These are phyloP conservation scores for Archips xylosteana DNA, from an alignment of 2,888 invertebrate genomes.

Conservation along the genomic window DNA sequence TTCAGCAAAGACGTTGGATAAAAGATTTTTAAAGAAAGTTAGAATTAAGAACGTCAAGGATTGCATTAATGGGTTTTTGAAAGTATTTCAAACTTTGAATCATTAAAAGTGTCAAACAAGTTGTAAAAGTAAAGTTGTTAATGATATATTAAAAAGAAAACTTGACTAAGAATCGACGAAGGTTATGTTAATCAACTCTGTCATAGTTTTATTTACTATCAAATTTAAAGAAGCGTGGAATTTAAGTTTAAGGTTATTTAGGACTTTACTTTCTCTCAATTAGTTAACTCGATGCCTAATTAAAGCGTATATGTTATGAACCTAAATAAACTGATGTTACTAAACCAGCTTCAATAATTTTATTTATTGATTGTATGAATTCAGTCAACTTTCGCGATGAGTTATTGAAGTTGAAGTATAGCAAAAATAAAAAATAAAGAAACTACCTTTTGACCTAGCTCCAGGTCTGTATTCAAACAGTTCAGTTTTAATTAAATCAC, in stretches of 20 bases:
- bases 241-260: slow-evolving; percentile 40
- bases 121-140: slow-evolving; percentile 16
- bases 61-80: slow-evolving; percentile 9
- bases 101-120: slow-evolving; percentile 9
- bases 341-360: background rate
- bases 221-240: slow-evolving; percentile 9
- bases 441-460: slow-evolving; percentile 20
- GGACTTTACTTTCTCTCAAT: slow-evolving; percentile 55
- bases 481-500: slow-evolving; percentile 14
- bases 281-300: slow-evolving; percentile 24
- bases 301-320: background rate
- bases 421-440: background rate
- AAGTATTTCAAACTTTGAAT: slow-evolving; percentile 24
- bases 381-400: slow-evolving; percentile 3
- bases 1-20: background rate
- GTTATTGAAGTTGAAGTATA: background rate
- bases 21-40: slow-evolving; percentile 15
- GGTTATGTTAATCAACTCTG: slow-evolving; percentile 18
- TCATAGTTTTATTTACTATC: slow-evolving; percentile 11
- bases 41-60: slow-evolving; percentile 4
- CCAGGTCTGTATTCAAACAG: slow-evolving; percentile 9
- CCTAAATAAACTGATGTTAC: background rate
- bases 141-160: slow-evolving; percentile 21
- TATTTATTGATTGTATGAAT: background rate
- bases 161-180: slow-evolving; percentile 5